Percentiles rank a stretch among this genome's conserved stretches.
Conservation (phyloP, 1,140 invertebrate species). For the Nasonia giraulti region DNA sequence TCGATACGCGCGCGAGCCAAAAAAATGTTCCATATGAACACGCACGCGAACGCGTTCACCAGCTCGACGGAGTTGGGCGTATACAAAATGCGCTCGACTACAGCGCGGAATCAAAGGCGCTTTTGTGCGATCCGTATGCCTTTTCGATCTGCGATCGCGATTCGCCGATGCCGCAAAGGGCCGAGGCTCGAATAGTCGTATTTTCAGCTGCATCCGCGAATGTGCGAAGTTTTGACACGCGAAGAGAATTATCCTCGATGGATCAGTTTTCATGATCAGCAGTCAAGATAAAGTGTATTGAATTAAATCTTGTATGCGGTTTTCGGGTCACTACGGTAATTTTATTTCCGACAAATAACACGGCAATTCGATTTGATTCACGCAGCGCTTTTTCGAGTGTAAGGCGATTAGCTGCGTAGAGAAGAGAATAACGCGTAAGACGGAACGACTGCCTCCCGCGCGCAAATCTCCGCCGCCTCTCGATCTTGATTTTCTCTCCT, state of each 20-base stretch:
- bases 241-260: too few species aligned
- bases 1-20: neutral
- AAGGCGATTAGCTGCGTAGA: neutral
- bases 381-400: too few species aligned
- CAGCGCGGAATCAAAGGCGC: neutral
- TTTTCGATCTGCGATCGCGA: neutral
- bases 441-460: neutral
- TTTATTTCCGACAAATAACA: too few species aligned
- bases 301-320: too few species aligned
- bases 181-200: neutral
- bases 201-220: neutral
- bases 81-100: neutral
- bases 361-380: too few species aligned
- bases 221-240: too few species aligned
- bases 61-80: neutral
- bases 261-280: too few species aligned
- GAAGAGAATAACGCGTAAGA: neutral
- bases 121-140: neutral
- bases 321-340: too few species aligned
- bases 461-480: conserved; percentile 12
- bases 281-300: too few species aligned
- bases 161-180: neutral
- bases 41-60: neutral
- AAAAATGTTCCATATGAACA: neutral
- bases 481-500: neutral